phyloP scores from a whole-genome alignment of 64 coral and sea anemone genomes.

The Dendronephthya gigantea region DNA sequence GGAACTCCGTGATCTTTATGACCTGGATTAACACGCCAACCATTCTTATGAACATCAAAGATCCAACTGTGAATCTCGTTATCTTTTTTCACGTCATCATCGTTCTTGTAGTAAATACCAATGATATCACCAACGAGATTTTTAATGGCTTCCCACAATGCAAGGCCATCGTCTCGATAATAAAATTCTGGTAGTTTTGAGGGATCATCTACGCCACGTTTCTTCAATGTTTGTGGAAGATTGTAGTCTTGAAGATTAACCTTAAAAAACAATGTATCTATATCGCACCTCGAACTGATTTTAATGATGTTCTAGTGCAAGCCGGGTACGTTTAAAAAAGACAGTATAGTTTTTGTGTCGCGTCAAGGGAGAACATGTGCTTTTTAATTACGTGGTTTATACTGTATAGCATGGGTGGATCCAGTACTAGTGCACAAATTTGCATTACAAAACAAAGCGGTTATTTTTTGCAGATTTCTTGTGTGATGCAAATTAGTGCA shows the following conservation, averaged over 20 bases:
- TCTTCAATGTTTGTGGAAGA: background rate
- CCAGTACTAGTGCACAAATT: too few relatives aligned
- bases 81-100: background rate
- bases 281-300: too few relatives aligned
- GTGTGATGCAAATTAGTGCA: too few relatives aligned
- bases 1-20: conserved; percentile 13
- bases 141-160: background rate
- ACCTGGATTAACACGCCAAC: background rate
- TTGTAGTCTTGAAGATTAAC: background rate
- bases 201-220: background rate
- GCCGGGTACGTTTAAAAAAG: too few relatives aligned
- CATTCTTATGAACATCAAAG: conserved; percentile 16
- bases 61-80: background rate
- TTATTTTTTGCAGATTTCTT: too few relatives aligned
- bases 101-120: background rate
- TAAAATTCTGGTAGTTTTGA: background rate
- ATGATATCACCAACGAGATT: background rate
- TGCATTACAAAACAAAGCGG: too few relatives aligned
- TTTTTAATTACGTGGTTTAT: too few relatives aligned
- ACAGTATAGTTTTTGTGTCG: too few relatives aligned
- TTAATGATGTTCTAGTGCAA: too few relatives aligned
- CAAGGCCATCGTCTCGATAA: background rate
- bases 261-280: too few relatives aligned
- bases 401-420: too few relatives aligned
- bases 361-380: too few relatives aligned